Conservation (phyloP, 2,113 vertebrate genomes). For the Corydoras maculifer region DNA sequence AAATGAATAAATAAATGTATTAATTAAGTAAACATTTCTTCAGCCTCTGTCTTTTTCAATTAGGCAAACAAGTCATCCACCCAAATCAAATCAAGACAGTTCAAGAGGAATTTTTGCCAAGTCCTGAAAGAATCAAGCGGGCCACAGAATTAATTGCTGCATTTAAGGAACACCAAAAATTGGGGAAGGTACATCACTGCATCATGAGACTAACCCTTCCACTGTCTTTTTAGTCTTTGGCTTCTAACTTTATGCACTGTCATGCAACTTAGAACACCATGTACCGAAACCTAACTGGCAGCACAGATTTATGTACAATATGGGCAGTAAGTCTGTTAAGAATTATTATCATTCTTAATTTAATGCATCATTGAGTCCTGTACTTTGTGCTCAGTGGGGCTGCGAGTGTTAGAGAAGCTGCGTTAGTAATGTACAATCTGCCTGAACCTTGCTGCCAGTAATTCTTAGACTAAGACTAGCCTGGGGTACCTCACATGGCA, state of each 20-base stretch:
- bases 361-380: conserved; percentile 96
- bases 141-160: conserved; percentile 86
- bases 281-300: too few relatives aligned
- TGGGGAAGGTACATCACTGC: conserved; percentile 81
- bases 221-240: too few relatives aligned
- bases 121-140: conserved; percentile 83
- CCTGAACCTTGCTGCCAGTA: conserved; percentile 83
- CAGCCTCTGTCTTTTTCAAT: conserved; percentile 32
- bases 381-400: conserved; percentile 82
- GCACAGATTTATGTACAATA: too few relatives aligned
- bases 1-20: conserved; percentile 5
- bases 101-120: conserved; percentile 92
- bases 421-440: conserved; percentile 72
- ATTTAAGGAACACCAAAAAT: conserved; percentile 84
- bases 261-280: too few relatives aligned
- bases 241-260: too few relatives aligned
- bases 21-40: neutral
- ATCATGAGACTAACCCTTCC: neutral
- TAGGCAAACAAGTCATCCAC: conserved; percentile 98
- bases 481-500: conserved; percentile 76
- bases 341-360: conserved; percentile 85
- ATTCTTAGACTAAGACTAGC: conserved; percentile 90
- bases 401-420: too few relatives aligned
- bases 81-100: conserved; percentile 87
- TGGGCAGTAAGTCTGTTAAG: too few relatives aligned